These are phyloP conservation scores for Irena cyanogastra DNA, from an alignment of 2,113 vertebrate genomes.

Conservation along the genomic window DNA sequence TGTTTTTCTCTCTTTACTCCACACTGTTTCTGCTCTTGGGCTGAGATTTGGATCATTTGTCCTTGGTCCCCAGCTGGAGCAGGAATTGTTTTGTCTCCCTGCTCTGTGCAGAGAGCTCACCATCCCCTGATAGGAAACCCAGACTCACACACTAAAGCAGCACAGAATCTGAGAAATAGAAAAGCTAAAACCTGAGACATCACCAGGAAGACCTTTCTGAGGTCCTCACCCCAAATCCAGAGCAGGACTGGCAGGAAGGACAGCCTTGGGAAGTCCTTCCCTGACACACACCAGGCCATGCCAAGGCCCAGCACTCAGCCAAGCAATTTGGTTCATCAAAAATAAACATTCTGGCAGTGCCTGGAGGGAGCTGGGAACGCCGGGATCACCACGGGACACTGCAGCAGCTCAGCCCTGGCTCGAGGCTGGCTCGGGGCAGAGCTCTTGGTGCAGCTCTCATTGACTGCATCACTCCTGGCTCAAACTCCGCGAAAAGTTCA, in stretches of 20 bases:
- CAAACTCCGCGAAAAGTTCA: not conserved
- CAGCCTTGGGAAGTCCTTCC: not conserved
- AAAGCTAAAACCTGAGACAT: not conserved
- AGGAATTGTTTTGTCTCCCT: not conserved
- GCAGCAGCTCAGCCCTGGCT: not conserved
- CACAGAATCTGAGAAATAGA: not conserved
- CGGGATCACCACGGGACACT: not conserved
- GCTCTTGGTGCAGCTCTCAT: not conserved
- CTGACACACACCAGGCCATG: not conserved
- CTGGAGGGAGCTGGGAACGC: not conserved
- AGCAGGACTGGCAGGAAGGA: not conserved
- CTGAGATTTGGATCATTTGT: not conserved
- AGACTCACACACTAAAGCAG: not conserved
- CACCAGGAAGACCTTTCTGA: not conserved
- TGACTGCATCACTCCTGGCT: not conserved
- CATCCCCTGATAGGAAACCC: fast-evolving
- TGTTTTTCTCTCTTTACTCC: not conserved
- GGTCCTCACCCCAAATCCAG: not conserved
- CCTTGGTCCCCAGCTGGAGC: not conserved
- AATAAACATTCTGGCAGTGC: not conserved
- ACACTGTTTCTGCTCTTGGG: fast-evolving
- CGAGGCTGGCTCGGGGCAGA: not conserved
- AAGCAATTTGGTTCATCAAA: not conserved
- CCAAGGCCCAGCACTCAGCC: not conserved
- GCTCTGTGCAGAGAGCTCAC: not conserved